Evolutionary conservation across 92 coral and sea anemone genomes (phyloP).

Genomic region (Phymanthus crucifer): DNA sequence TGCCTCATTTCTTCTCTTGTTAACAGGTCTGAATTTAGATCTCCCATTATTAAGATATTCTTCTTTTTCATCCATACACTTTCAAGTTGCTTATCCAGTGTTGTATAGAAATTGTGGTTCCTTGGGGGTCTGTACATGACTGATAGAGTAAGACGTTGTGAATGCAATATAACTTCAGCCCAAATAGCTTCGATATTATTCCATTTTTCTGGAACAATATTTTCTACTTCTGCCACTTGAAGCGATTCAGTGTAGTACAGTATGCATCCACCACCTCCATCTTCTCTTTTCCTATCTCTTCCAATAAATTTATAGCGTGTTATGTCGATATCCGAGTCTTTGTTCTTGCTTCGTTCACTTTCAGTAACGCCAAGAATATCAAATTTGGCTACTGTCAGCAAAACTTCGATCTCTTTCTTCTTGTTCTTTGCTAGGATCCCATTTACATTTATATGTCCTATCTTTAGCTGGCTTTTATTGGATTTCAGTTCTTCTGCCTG

Average conservation of each 20-base stretch:
- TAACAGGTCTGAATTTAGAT: no score
- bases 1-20: no score
- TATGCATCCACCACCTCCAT: slow-evolving; percentile 24
- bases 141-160: not conserved
- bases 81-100: slow-evolving; percentile 31
- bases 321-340: not conserved
- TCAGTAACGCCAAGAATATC: slow-evolving; percentile 9
- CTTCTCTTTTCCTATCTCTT: slow-evolving; percentile 4
- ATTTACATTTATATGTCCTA: slow-evolving; percentile 25
- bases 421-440: slow-evolving; percentile 11
- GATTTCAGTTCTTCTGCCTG: not conserved
- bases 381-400: not conserved
- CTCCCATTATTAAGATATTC: no score
- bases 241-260: slow-evolving; percentile 18
- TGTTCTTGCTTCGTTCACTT: not conserved
- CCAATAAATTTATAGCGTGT: slow-evolving; percentile 13
- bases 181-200: not conserved
- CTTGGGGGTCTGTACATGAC: slow-evolving; percentile 1
- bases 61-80: slow-evolving; percentile 21
- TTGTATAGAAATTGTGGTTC: not conserved
- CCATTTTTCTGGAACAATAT: slow-evolving; percentile 9
- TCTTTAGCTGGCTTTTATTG: slow-evolving; percentile 15
- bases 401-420: not conserved
- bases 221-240: slow-evolving; percentile 8
- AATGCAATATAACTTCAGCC: not conserved